These are phyloP conservation scores for Neotoxoptera formosana DNA, from an alignment of 1,140 invertebrate genomes.

Conservation along the genomic window DNA sequence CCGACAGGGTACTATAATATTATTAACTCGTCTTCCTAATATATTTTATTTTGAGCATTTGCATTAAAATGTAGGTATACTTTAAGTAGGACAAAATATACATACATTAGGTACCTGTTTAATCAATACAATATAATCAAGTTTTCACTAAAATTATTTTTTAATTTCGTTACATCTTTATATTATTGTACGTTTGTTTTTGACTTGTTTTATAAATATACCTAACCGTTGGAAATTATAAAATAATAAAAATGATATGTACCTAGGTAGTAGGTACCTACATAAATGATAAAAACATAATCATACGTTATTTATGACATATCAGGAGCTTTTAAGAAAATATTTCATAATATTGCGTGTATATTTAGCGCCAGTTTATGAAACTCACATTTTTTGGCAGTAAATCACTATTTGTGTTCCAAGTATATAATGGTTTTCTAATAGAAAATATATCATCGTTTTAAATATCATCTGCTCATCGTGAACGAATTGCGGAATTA, in stretches of 20 bases:
- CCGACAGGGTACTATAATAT: too few species aligned
- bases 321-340: neutral
- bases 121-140: too few species aligned
- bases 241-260: neutral
- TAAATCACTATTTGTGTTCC: neutral
- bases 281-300: neutral
- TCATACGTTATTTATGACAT: neutral
- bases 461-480: neutral
- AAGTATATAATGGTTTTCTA: slow-evolving; percentile 16
- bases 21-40: too few species aligned
- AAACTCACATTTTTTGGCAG: slow-evolving; percentile 39
- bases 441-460: neutral
- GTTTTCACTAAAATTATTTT: neutral
- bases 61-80: too few species aligned
- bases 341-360: slow-evolving; percentile 4
- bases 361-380: slow-evolving; percentile 13
- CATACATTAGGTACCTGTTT: too few species aligned
- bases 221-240: neutral
- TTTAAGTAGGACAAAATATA: neutral
- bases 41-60: too few species aligned
- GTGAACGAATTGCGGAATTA: neutral
- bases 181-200: too few species aligned
- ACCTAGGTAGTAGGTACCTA: neutral
- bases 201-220: too few species aligned
- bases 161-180: too few species aligned